Evolutionary conservation across 1,140 invertebrate genomes (phyloP).

Genomic region (Lethocerus indicus): DNA sequence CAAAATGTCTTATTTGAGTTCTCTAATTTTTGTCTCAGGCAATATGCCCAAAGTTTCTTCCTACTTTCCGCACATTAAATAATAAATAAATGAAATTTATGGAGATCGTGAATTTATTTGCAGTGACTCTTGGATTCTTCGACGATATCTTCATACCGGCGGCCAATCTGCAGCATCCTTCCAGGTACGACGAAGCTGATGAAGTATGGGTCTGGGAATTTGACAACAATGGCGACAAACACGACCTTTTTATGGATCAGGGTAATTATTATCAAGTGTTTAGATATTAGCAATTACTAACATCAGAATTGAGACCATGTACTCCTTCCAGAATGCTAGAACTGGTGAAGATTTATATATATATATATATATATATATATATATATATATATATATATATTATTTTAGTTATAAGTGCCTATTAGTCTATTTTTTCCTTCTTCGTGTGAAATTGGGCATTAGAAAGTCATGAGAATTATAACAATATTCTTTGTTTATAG

Average conservation of each 20-base stretch:
- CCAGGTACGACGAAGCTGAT: constrained; percentile 82
- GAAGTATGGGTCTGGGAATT: constrained; percentile 95
- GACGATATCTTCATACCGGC: constrained; percentile 88
- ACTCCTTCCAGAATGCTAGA: neutral
- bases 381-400: too few relatives aligned
- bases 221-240: constrained; percentile 62
- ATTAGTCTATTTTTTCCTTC: neutral
- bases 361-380: too few relatives aligned
- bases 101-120: constrained; percentile 26
- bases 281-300: constrained; percentile 7
- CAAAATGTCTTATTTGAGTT: too few relatives aligned
- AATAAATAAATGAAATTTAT: too few relatives aligned
- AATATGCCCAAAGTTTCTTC: too few relatives aligned
- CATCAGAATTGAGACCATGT: neutral
- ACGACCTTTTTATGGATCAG: constrained; percentile 78
- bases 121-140: constrained; percentile 84
- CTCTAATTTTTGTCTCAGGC: too few relatives aligned
- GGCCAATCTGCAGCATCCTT: constrained; percentile 73
- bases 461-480: neutral
- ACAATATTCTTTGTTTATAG: neutral
- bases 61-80: too few relatives aligned
- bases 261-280: constrained; percentile 27
- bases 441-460: neutral
- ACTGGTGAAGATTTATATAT: neutral
- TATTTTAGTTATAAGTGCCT: neutral